Conservation (phyloP, 2,888 invertebrate species). For the Antheraea assamensis region DNA sequence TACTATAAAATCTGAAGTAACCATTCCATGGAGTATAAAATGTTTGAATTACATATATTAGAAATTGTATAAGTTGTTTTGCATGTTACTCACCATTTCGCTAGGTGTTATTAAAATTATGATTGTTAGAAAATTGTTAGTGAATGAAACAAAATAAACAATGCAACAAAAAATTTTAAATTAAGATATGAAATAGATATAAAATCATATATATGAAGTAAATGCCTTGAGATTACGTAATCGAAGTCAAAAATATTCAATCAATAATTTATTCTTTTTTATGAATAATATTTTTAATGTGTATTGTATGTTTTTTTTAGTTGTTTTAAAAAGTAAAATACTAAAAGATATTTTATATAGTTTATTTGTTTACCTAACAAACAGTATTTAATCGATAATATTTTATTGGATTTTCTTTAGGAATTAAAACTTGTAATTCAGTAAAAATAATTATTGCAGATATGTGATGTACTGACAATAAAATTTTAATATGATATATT, state of each 20-base stretch:
- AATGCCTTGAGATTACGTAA: neutral
- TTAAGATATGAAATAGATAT: neutral
- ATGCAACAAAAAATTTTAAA: neutral
- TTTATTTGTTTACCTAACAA: neutral
- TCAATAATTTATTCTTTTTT: neutral
- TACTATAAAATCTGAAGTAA: neutral
- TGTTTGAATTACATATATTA: neutral
- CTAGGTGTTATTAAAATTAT: neutral
- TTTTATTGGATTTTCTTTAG: constrained; percentile 1
- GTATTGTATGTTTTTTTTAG: neutral
- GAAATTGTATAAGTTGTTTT: neutral
- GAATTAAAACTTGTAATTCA: constrained; percentile 2
- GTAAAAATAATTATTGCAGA: constrained; percentile 15
- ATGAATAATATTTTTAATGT: neutral
- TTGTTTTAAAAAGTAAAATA: neutral
- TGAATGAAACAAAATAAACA: neutral
- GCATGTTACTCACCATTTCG: neutral
- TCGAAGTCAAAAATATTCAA: neutral
- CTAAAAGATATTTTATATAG: neutral
- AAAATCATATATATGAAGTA: neutral
- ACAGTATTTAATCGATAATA: constrained; percentile 9
- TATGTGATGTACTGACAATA: constrained; percentile 53
- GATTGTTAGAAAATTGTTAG: neutral
- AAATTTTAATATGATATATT: constrained; percentile 40
- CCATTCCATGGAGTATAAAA: neutral